Evolutionary conservation across 2,113 vertebrate species (phyloP).

Genomic region (Budorcas taxicolor): DNA sequence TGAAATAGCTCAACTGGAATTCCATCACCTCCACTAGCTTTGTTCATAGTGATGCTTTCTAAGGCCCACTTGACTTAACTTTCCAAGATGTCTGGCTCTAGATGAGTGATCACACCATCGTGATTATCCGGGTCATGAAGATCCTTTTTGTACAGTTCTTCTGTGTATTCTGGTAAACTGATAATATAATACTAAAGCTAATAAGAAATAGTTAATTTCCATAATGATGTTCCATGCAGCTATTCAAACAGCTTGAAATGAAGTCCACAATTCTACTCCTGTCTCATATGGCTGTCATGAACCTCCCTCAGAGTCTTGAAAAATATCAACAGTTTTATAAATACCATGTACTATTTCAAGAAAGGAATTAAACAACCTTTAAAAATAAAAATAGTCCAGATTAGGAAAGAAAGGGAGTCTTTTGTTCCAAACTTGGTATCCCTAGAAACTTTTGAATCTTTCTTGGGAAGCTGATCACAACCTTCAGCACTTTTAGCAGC

Average conservation of each 20-base stretch:
- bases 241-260: constrained; percentile 88
- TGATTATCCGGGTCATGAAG: too few relatives aligned
- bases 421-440: constrained; percentile 87
- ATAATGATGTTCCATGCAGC: constrained; percentile 89
- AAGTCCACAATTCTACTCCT: constrained; percentile 88
- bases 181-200: constrained; percentile 89
- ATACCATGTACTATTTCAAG: constrained; percentile 88
- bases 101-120: too few relatives aligned
- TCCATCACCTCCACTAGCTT: too few relatives aligned
- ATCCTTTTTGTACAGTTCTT: too few relatives aligned
- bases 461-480: constrained; percentile 89
- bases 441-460: constrained; percentile 91
- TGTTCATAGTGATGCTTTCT: too few relatives aligned
- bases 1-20: too few relatives aligned
- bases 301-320: constrained; percentile 85
- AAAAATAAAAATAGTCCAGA: constrained; percentile 91
- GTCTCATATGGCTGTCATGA: constrained; percentile 85
- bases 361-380: constrained; percentile 93
- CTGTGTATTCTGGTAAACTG: constrained; percentile 73
- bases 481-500: constrained; percentile 86
- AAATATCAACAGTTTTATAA: constrained; percentile 93
- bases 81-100: too few relatives aligned
- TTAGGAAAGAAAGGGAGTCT: constrained; percentile 83
- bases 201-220: constrained; percentile 91
- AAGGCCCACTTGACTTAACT: too few relatives aligned